These are phyloP conservation scores for Alces alces DNA, from an alignment of 2,113 vertebrate genomes.

Conservation along the genomic window DNA sequence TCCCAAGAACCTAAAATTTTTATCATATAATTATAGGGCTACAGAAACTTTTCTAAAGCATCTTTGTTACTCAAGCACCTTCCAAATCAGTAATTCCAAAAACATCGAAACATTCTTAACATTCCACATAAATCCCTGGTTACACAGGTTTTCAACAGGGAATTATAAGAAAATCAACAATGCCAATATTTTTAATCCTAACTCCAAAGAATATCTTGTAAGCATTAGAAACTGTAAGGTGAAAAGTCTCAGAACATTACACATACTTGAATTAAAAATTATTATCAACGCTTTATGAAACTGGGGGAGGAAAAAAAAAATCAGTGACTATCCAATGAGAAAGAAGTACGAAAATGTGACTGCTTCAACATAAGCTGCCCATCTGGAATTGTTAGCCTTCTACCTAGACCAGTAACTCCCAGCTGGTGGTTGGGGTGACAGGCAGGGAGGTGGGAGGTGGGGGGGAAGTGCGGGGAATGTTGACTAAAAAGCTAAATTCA, in stretches of 20 bases:
- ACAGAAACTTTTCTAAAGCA: neutral
- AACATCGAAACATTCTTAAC: conserved; percentile 48
- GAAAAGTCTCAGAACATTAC: neutral
- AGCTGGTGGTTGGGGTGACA: neutral
- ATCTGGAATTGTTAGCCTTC: neutral
- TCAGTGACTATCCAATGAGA: neutral
- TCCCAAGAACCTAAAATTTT: neutral
- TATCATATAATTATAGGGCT: neutral
- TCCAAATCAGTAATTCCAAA: conserved; percentile 27
- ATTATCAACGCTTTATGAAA: neutral
- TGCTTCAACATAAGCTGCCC: neutral
- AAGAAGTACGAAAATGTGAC: neutral
- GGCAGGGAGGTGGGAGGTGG: neutral
- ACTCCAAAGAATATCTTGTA: neutral
- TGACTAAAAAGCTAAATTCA: neutral
- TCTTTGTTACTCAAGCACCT: neutral
- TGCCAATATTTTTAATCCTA: conserved; percentile 2
- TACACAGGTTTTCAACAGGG: neutral
- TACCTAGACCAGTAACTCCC: neutral
- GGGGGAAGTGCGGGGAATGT: fast-evolving
- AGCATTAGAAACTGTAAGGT: neutral
- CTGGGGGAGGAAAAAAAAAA: neutral
- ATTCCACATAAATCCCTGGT: conserved; percentile 46
- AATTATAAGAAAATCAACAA: conserved; percentile 32
- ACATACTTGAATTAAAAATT: neutral